A percentile compares a stretch with the other conserved stretches of the same genome.
phyloP scores from a whole-genome alignment of 2,113 vertebrate genomes.

The Sciurus niger region DNA sequence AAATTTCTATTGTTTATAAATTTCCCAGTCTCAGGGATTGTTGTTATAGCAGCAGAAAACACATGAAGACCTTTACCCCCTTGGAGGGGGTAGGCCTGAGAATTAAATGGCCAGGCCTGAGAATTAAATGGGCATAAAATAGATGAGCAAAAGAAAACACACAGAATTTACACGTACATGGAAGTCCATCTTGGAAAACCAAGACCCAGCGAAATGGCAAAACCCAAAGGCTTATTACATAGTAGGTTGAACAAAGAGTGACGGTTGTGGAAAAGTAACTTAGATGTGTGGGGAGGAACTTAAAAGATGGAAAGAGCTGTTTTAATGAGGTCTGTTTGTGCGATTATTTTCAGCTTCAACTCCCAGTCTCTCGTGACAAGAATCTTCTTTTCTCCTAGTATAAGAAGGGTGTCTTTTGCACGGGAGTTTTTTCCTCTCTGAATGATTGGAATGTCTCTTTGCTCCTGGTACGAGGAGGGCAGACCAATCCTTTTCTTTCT shows the following conservation, averaged over 20 bases:
- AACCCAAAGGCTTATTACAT: not conserved
- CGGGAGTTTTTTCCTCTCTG: not conserved
- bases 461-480: too few species aligned
- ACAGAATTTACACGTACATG: not conserved
- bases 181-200: not conserved
- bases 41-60: not conserved
- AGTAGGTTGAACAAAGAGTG: not conserved
- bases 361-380: not conserved
- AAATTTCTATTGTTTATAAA: not conserved
- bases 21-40: not conserved
- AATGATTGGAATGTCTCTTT: not conserved
- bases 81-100: not conserved
- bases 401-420: too few species aligned
- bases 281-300: too few species aligned
- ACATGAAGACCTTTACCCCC: not conserved
- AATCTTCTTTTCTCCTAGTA: not conserved
- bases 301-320: not conserved
- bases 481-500: not conserved
- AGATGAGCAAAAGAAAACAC: not conserved
- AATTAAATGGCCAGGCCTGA: not conserved
- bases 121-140: not conserved
- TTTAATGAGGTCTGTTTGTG: not conserved
- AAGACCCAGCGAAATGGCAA: not conserved
- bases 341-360: not conserved
- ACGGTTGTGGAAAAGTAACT: not conserved